phyloP scores from a whole-genome alignment of 1,140 invertebrate genomes.

The Agraylea sexmaculata region DNA sequence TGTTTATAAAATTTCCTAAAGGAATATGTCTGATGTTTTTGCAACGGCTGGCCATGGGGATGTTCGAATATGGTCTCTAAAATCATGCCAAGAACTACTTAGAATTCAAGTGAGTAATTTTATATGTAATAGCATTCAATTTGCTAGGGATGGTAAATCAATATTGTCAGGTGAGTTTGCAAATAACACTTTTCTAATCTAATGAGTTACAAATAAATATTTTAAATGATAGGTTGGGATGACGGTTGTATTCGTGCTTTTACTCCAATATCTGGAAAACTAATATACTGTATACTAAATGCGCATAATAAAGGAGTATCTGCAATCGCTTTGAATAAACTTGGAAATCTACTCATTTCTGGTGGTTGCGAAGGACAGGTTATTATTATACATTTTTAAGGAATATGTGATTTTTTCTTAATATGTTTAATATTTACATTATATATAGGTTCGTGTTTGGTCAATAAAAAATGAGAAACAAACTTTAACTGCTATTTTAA shows the following conservation, averaged over 20 bases:
- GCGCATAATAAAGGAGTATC: slow-evolving; percentile 81
- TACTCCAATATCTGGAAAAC: slow-evolving; percentile 64
- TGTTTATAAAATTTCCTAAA: slow-evolving; percentile 26
- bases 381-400: slow-evolving; percentile 3
- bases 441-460: slow-evolving; percentile 59
- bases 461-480: slow-evolving; percentile 51
- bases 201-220: slow-evolving; percentile 2
- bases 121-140: slow-evolving; percentile 63
- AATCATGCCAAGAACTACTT: slow-evolving; percentile 63
- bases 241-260: slow-evolving; percentile 80
- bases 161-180: slow-evolving; percentile 59
- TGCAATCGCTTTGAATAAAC: slow-evolving; percentile 58
- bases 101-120: slow-evolving; percentile 78
- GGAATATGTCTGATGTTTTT: slow-evolving; percentile 69
- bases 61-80: slow-evolving; percentile 72
- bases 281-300: slow-evolving; percentile 70
- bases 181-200: too few species aligned
- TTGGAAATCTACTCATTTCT: slow-evolving; percentile 62
- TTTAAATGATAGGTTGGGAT: slow-evolving; percentile 54
- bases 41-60: slow-evolving; percentile 73
- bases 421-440: slow-evolving; percentile 11
- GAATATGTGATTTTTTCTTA: neutral
- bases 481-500: slow-evolving; percentile 55
- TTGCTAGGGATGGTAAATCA: slow-evolving; percentile 64
- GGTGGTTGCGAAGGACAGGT: slow-evolving; percentile 82